Conservation (phyloP, 2,797 vertebrate species). For the Helicolenus hilgendorfi region DNA sequence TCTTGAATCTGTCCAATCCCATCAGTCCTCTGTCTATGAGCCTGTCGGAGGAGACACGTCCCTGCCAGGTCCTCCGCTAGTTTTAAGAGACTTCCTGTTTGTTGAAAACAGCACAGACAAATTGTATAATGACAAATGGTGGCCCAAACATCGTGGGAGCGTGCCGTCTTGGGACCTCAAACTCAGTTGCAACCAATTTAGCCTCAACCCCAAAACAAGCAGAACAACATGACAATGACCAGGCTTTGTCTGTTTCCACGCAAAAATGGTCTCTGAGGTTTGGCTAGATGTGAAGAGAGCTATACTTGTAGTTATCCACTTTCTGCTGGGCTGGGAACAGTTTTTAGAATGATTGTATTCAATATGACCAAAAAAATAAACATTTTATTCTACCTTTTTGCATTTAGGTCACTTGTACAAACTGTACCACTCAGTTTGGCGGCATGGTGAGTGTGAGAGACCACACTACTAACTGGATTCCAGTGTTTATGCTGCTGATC, state of each 20-base stretch:
- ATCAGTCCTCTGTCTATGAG: slow-evolving; percentile 74
- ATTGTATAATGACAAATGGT: slow-evolving; percentile 89
- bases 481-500: slow-evolving; percentile 58
- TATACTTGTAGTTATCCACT: slow-evolving; percentile 72
- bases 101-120: slow-evolving; percentile 85
- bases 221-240: slow-evolving; percentile 85
- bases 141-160: slow-evolving; percentile 78
- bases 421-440: slow-evolving; percentile 35
- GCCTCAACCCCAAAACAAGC: slow-evolving; percentile 84
- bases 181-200: slow-evolving; percentile 86
- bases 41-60: slow-evolving; percentile 70
- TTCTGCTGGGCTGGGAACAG: slow-evolving; percentile 49
- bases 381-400: slow-evolving; percentile 30
- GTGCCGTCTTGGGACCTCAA: slow-evolving; percentile 81
- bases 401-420: slow-evolving; percentile 25
- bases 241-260: slow-evolving; percentile 80
- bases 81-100: slow-evolving; percentile 88
- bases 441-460: slow-evolving; percentile 22
- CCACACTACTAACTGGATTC: slow-evolving; percentile 54
- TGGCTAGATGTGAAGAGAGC: slow-evolving; percentile 66
- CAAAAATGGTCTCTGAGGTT: slow-evolving; percentile 77
- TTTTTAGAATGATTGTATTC: slow-evolving; percentile 50
- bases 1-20: slow-evolving; percentile 85
- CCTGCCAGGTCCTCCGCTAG: slow-evolving; percentile 63
- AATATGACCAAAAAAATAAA: slow-evolving; percentile 36